Evolutionary conservation across 2,888 invertebrate genomes (phyloP).

Genomic region (Plagodis dolabraria): DNA sequence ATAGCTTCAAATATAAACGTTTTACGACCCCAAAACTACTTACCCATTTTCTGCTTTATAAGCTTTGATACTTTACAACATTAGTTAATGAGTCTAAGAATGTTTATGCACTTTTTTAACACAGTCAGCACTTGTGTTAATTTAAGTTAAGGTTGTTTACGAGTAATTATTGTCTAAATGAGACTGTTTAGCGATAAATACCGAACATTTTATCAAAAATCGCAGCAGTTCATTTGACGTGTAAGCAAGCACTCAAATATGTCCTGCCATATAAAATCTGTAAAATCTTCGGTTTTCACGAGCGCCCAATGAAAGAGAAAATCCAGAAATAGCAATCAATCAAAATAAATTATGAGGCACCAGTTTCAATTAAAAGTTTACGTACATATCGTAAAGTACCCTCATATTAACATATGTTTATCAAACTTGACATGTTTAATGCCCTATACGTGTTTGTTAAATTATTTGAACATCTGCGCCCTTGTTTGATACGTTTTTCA

Average conservation of each 20-base stretch:
- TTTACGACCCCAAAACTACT: conserved; percentile 53
- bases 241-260: conserved; percentile 52
- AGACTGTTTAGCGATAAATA: conserved; percentile 52
- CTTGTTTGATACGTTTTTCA: too few species aligned
- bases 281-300: too few species aligned
- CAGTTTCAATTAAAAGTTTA: too few species aligned
- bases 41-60: conserved; percentile 78
- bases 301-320: too few species aligned
- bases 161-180: conserved; percentile 38
- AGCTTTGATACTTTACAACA: conserved; percentile 69
- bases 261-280: not conserved
- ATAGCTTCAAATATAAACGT: conserved; percentile 37
- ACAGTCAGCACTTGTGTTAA: conserved; percentile 48
- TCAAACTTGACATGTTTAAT: too few species aligned
- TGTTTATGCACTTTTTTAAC: conserved; percentile 48
- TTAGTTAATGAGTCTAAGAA: conserved; percentile 66
- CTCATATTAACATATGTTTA: too few species aligned
- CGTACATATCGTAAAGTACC: too few species aligned
- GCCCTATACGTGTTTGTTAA: too few species aligned
- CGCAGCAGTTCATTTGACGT: conserved; percentile 61
- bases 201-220: conserved; percentile 58
- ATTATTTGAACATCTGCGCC: too few species aligned
- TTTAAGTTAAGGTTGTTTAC: conserved; percentile 44
- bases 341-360: too few species aligned
- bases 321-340: too few species aligned